phyloP scores from a whole-genome alignment of 53 echinoderm and acorn worm species.

The Echinometra lucunter region DNA sequence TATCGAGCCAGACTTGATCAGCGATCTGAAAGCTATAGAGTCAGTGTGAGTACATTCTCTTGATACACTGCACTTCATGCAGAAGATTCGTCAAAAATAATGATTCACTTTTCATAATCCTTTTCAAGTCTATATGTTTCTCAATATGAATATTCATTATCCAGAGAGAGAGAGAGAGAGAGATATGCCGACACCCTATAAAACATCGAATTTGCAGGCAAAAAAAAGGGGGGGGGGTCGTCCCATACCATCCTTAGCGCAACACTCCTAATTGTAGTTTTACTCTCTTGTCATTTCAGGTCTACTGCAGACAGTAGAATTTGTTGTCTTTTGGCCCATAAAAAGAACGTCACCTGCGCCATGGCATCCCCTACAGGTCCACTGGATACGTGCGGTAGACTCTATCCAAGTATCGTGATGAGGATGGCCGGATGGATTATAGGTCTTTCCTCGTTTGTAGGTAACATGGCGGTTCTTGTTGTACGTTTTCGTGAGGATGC shows the following conservation, averaged over 20 bases:
- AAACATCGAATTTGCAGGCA: background rate
- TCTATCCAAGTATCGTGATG: constrained; percentile 16
- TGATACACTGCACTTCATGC: too few species aligned
- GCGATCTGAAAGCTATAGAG: background rate
- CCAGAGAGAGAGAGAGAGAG: too few species aligned
- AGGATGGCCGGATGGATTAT: constrained; percentile 19
- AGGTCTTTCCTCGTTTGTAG: constrained; percentile 7
- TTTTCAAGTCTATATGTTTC: background rate
- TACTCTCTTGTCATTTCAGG: constrained; percentile 1
- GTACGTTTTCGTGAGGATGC: background rate
- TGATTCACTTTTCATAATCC: background rate
- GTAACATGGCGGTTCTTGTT: constrained; percentile 6
- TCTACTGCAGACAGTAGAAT: constrained; percentile 32
- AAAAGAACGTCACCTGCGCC: constrained; percentile 8
- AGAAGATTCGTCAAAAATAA: too few species aligned
- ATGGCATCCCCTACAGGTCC: background rate
- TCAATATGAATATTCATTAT: too few species aligned
- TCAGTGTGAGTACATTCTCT: background rate
- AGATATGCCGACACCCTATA: background rate
- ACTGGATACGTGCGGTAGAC: constrained; percentile 30
- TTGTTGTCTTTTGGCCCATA: constrained; percentile 18
- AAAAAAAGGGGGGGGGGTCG: too few species aligned
- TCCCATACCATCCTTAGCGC: too few species aligned
- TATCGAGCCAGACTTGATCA: background rate
- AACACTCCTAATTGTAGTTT: too few species aligned